Base-by-base conservation (phyloP, 2,797 vertebrate species). In the Aphelocoma californica region DNA sequence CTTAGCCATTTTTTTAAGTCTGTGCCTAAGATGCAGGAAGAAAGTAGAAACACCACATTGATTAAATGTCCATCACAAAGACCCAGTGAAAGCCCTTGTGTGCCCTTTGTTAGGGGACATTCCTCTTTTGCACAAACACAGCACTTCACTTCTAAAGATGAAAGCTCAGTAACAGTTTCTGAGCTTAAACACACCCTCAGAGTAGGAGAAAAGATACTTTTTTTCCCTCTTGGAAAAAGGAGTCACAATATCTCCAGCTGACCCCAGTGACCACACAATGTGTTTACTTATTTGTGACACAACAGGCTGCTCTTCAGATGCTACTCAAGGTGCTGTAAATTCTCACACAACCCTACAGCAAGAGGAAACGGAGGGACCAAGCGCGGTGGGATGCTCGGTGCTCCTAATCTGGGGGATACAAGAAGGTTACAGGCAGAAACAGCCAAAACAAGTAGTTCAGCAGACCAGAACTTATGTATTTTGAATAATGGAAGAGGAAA, bases 371-470 rank as follows among this genome's bases (percentile, higher is more conserved):
- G 3, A 86, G n/a, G 20, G 32, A 75, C 8, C 1, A 8, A n/a
- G 29, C 0, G 0, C 9, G 17, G 17, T 13, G 42, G 4, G n/a
- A 50, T 60, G 32, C 14, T 62, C 31, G 44, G 19, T 1, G 2
- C 5, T 45, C 54, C 78, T 54, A 24, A 57, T 19, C 38, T 18
- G 15, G 14, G 19, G 42, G 19, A n/a, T 10, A 48, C 2, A 34
- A 80, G n/a, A 69, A 69, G 6, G 20, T 36, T 7, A 32, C 40
- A 51, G 20, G 42, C 20, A 81, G 50, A 70, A 85, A 57, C 6
- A 81, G 18, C 3, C 36, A 51, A 54, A 67, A 51, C 8, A 40
- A 73, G 29, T 2, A 57, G 3, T 26, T 62, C 18, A 45, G 40
- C 24, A 88, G 36, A 81, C 44, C 9, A 78, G 29, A 38, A 10